Evolutionary conservation across 2,888 invertebrate species (phyloP), one percentile per base, ranked within the genome.

Genomic region (Phyllotreta cruciferae): DNA sequence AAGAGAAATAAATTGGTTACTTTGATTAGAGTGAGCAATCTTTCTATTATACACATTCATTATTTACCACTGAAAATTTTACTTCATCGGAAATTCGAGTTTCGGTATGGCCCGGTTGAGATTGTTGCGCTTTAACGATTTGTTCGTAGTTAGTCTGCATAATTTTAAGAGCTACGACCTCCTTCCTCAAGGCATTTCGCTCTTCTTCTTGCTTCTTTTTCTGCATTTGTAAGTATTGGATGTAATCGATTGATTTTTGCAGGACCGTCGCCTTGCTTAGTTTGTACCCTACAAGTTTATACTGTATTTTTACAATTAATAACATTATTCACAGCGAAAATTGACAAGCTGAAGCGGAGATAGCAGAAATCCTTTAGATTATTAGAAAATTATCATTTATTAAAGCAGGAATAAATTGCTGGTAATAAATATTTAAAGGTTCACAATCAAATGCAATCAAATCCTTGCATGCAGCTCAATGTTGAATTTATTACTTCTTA

Each of bases 171-270:
- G 97, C 98, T 13, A 95, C 90, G 0, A 97, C 93, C 80, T 98
- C 97, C 78, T 97, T 95, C 24, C 93, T 87, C 13, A 95, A 82
- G 0, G 92, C 92, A 70, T 92, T 91, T 58, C 96, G 84, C 77
- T 98, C 97, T n/a, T 96, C 96, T 77, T 97, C 96, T 77, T 97
- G 94, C 69, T 96, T 92, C 72, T 93, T 90, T 74, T 96, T 94
- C 80, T 96, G 94, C 79, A 93, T 92, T 69, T 94, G 87, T 72
- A 97, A 83, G 80, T 92, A 96, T 83, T 96, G 92, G 73, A 94
- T 94, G 78, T 95, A 95, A 79, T 95, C 94, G 75, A 95, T 95
- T 0, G 94, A 96, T 82, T 94, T 94, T 82, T 97, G 97, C 42
- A 98, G 86, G 44, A 96, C 92, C 45, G 96, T 93, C 52, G 97